Conservation (phyloP, 2,113 vertebrate genomes). For the Malaclemys terrapin region DNA sequence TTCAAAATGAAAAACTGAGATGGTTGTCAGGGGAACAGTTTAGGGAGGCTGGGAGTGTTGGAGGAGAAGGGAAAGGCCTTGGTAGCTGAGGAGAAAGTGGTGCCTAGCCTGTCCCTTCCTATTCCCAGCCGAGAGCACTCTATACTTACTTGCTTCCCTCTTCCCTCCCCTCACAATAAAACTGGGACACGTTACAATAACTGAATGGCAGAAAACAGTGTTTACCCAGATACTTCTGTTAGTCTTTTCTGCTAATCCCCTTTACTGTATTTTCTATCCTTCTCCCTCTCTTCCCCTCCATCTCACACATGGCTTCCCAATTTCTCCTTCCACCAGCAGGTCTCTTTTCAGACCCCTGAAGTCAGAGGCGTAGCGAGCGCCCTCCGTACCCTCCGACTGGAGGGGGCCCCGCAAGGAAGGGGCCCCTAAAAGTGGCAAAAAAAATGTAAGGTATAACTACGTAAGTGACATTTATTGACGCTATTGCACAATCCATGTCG, state of each 20-base stretch:
- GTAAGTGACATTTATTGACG: no score
- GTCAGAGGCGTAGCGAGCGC: no score
- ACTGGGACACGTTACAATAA: background rate
- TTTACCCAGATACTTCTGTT: background rate
- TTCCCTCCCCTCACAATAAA: background rate
- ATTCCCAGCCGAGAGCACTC: background rate
- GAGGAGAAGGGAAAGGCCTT: background rate
- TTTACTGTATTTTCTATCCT: background rate
- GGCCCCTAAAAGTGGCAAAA: no score
- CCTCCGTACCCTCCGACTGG: no score
- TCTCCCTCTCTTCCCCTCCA: accelerated
- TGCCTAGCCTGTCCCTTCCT: background rate
- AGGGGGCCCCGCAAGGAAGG: no score
- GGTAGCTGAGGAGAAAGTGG: background rate
- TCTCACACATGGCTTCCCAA: background rate
- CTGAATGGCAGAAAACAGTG: background rate
- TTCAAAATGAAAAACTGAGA: background rate
- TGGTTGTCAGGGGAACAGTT: background rate
- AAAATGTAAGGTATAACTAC: no score
- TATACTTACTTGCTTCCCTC: background rate
- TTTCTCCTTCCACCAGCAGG: background rate
- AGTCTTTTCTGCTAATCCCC: background rate
- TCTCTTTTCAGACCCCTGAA: background rate
- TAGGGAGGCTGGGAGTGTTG: background rate
- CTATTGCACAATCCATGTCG: no score